These are phyloP conservation scores for Cinclus cinclus DNA, from an alignment of 2,113 vertebrate species.

Conservation along the genomic window DNA sequence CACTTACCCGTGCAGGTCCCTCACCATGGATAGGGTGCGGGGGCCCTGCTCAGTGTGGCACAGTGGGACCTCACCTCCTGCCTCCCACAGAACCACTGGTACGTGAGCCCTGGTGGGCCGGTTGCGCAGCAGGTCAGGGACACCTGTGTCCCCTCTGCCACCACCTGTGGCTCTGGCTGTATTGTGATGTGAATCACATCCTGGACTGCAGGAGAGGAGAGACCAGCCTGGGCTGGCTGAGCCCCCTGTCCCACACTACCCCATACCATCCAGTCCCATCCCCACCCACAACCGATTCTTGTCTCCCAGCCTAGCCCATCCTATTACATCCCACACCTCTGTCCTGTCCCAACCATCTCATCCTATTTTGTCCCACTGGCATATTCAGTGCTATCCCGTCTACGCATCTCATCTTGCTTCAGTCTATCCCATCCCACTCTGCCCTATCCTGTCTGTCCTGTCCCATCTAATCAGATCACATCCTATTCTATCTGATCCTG, in stretches of 20 bases:
- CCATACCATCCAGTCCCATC: background rate
- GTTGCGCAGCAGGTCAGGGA: conserved; percentile 73
- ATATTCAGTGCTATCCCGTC: background rate
- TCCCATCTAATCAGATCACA: background rate
- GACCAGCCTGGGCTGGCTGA: background rate
- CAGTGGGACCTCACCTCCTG: conserved; percentile 70
- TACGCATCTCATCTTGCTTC: background rate
- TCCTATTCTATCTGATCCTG: background rate
- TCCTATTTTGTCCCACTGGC: too few species aligned
- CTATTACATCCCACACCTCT: background rate
- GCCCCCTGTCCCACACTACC: accelerated
- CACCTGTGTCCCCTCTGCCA: conserved; percentile 53
- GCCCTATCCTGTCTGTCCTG: too few species aligned
- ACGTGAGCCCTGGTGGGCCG: conserved; percentile 70
- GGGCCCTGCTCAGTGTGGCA: accelerated
- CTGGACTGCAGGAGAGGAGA: conserved; percentile 48
- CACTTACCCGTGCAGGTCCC: accelerated
- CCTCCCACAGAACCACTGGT: conserved; percentile 86
- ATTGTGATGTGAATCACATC: conserved; percentile 70
- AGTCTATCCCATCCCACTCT: background rate
- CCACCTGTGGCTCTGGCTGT: conserved; percentile 75
- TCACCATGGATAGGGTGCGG: accelerated
- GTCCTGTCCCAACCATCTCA: background rate
- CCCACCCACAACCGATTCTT: too few species aligned
- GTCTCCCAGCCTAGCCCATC: background rate